Evolutionary conservation across 2,888 invertebrate species (phyloP).

Genomic region (Neoscelio sp.): DNA sequence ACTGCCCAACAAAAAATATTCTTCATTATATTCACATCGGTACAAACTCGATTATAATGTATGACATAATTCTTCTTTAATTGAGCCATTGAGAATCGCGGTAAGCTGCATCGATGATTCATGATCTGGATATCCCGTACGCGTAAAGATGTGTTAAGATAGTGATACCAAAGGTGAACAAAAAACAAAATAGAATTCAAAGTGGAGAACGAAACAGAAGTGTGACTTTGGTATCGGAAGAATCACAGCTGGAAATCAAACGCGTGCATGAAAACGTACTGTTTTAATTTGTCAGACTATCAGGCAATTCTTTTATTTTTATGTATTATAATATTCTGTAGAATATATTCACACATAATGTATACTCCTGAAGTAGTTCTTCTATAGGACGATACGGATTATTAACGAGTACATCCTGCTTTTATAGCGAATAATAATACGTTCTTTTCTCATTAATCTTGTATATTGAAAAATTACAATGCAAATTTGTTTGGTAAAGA

Average conservation of each 20-base stretch:
- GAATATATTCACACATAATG: too few species aligned
- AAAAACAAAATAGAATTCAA: conserved; percentile 34
- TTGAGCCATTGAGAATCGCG: conserved; percentile 29
- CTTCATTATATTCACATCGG: not conserved
- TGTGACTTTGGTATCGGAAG: conserved; percentile 40
- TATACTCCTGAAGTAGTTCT: too few species aligned
- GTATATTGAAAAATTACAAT: too few species aligned
- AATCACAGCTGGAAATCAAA: conserved; percentile 66
- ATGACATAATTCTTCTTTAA: conserved; percentile 39
- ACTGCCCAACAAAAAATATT: not conserved
- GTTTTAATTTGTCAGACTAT: conserved; percentile 75
- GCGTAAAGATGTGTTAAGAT: conserved; percentile 44
- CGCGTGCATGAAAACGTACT: conserved; percentile 68
- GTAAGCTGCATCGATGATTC: conserved; percentile 38
- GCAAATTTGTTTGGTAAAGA: too few species aligned
- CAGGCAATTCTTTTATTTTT: conserved; percentile 17
- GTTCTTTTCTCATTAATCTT: too few species aligned
- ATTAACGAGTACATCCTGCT: conserved; percentile 21
- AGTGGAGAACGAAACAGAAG: conserved; percentile 37
- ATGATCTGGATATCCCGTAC: conserved; percentile 34
- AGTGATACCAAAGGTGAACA: conserved; percentile 22
- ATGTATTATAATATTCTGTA: conserved; percentile 5
- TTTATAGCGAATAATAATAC: too few species aligned
- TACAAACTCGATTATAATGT: not conserved
- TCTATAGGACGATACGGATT: conserved; percentile 9